Evolutionary conservation across 2,113 vertebrate genomes (phyloP).

Genomic region (Sterrhoptilus dennistouni): DNA sequence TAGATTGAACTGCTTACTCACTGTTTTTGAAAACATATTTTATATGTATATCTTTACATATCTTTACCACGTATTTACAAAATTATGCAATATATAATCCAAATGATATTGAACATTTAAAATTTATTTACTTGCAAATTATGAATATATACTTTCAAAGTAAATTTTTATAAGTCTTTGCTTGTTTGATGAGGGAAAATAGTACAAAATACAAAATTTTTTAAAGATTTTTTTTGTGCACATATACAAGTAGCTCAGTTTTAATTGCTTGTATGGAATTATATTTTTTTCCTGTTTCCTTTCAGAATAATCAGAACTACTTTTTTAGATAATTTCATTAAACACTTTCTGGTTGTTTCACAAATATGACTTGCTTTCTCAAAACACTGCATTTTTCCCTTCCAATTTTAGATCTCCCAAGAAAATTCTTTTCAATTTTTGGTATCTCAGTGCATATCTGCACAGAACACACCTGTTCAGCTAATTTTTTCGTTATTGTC

Average conservation of each 20-base stretch:
- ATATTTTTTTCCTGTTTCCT: neutral
- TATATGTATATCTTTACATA: neutral
- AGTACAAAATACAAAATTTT: neutral
- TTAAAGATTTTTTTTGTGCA: neutral
- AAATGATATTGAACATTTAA: neutral
- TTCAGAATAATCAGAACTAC: neutral
- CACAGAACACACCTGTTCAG: neutral
- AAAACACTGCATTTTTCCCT: accelerated
- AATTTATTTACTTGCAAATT: neutral
- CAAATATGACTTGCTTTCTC: neutral
- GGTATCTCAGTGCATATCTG: accelerated
- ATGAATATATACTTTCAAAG: neutral
- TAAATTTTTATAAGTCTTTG: neutral
- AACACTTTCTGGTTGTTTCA: neutral
- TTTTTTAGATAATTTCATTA: neutral
- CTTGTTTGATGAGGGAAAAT: neutral
- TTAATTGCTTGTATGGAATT: neutral
- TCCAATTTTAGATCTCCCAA: accelerated
- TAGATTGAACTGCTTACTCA: neutral
- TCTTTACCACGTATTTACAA: neutral
- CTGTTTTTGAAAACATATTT: neutral
- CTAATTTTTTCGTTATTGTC: accelerated
- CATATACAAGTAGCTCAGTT: neutral
- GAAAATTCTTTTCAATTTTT: neutral
- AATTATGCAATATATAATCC: neutral